Evolutionary conservation across 2,797 vertebrate species (phyloP).

Genomic region (Rhinophrynus dorsalis): DNA sequence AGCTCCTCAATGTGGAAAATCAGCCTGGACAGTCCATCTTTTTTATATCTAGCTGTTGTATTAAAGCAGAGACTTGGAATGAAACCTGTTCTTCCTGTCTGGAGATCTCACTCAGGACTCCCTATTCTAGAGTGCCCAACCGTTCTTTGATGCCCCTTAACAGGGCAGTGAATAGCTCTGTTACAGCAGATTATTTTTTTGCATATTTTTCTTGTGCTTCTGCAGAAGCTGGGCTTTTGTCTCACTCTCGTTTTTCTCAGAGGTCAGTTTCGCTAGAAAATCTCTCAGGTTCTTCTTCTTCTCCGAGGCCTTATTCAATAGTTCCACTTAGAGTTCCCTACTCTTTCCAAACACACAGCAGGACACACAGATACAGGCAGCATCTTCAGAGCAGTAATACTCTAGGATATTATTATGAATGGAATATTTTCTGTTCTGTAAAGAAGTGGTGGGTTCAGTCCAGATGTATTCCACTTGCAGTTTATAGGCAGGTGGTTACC

Average conservation of each 20-base stretch:
- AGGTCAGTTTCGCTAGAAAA: constrained; percentile 17
- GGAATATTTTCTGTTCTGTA: constrained; percentile 48
- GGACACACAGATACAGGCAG: constrained; percentile 58
- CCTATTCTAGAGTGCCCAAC: neutral
- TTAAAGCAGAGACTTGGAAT: neutral
- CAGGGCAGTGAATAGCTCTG: neutral
- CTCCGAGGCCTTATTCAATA: constrained; percentile 61
- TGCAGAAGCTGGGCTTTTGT: neutral
- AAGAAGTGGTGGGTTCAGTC: constrained; percentile 49
- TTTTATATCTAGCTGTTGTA: neutral
- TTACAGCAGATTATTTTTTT: neutral
- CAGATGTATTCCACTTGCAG: constrained; percentile 56
- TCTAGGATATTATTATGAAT: constrained; percentile 55
- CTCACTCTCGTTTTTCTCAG: neutral
- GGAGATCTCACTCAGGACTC: neutral
- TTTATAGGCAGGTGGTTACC: constrained; percentile 65
- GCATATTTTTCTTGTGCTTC: neutral
- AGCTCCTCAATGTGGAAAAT: constrained; percentile 27
- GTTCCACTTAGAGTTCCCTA: constrained; percentile 65
- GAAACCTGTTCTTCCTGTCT: neutral
- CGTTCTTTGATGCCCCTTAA: neutral
- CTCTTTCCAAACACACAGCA: constrained; percentile 66
- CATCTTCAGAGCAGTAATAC: constrained; percentile 67
- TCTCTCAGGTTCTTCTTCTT: constrained; percentile 65
- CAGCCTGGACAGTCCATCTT: constrained; percentile 3